Evolutionary conservation across 2,888 invertebrate species (phyloP).

Genomic region (Cosmorhoe ocellata): DNA sequence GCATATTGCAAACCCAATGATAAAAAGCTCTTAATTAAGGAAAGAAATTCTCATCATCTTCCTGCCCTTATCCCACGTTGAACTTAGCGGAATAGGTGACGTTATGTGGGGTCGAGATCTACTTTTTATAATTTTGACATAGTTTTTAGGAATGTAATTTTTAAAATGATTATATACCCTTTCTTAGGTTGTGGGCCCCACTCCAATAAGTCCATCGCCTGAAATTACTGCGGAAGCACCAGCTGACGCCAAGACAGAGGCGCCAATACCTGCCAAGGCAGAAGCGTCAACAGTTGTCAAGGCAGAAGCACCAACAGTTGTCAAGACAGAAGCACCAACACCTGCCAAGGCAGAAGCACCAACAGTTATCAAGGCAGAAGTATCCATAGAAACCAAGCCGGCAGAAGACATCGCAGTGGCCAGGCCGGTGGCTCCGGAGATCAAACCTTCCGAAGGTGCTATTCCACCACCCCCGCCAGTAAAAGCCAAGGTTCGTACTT

Average conservation of each 20-base stretch:
- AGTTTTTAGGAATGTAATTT: neutral
- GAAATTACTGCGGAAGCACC: neutral
- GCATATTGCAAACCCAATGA: too few relatives aligned
- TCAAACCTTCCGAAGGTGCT: slow-evolving; percentile 70
- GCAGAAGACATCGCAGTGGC: slow-evolving; percentile 65
- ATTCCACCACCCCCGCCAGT: slow-evolving; percentile 74
- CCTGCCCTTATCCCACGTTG: too few relatives aligned
- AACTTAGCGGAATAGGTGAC: too few relatives aligned
- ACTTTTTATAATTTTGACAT: too few relatives aligned
- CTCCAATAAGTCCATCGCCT: slow-evolving; percentile 26
- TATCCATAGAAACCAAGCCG: slow-evolving; percentile 42
- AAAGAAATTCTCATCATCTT: too few relatives aligned
- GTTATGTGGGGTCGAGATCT: too few relatives aligned
- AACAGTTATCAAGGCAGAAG: slow-evolving; percentile 61
- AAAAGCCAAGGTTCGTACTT: slow-evolving; percentile 60
- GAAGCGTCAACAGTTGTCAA: slow-evolving; percentile 42
- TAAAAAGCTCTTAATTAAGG: too few relatives aligned
- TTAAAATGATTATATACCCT: neutral
- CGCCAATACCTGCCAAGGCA: slow-evolving; percentile 42
- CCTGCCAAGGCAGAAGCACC: slow-evolving; percentile 60
- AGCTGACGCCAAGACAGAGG: neutral
- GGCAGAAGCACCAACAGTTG: slow-evolving; percentile 54
- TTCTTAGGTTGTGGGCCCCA: slow-evolving; percentile 33
- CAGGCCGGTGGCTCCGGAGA: slow-evolving; percentile 70
- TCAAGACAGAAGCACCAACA: neutral